Evolutionary conservation across 1,140 invertebrate genomes (phyloP).

Genomic region (Magallana angulata): DNA sequence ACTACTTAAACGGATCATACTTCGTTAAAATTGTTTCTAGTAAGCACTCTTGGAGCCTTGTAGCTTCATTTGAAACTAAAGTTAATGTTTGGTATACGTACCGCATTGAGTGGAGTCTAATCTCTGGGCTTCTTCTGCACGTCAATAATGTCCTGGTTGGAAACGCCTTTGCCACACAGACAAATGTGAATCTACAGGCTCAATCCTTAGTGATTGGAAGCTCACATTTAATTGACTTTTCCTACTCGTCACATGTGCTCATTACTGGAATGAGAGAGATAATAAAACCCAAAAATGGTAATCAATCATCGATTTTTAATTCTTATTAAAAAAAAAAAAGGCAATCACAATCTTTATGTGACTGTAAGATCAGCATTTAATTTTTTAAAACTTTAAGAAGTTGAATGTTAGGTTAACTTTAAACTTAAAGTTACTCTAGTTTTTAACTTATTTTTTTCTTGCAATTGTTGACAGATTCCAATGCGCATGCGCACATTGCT

Average conservation of each 20-base stretch:
- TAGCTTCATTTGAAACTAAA: background rate
- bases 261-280: slow-evolving; percentile 41
- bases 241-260: slow-evolving; percentile 38
- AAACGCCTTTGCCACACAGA: background rate
- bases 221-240: background rate
- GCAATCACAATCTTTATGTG: too few relatives aligned
- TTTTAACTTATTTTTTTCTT: too few relatives aligned
- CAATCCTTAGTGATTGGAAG: slow-evolving; percentile 40
- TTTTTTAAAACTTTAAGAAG: too few relatives aligned
- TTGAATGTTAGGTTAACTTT: too few relatives aligned
- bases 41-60: background rate
- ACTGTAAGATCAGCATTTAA: too few relatives aligned
- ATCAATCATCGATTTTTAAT: background rate
- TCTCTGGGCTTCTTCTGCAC: slow-evolving; percentile 39
- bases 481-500: background rate
- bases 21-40: slow-evolving; percentile 11
- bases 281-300: background rate
- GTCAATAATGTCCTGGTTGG: slow-evolving; percentile 47
- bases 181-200: background rate
- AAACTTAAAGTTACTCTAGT: too few relatives aligned
- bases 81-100: slow-evolving; percentile 46
- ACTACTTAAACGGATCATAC: slow-evolving; percentile 33
- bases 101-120: slow-evolving; percentile 46
- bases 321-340: background rate
- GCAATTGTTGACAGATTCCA: background rate